A percentile compares a stretch with the other conserved stretches of the same genome.
Conservation (phyloP, 1,140 invertebrate species). For the Coenobita brevimanus region DNA sequence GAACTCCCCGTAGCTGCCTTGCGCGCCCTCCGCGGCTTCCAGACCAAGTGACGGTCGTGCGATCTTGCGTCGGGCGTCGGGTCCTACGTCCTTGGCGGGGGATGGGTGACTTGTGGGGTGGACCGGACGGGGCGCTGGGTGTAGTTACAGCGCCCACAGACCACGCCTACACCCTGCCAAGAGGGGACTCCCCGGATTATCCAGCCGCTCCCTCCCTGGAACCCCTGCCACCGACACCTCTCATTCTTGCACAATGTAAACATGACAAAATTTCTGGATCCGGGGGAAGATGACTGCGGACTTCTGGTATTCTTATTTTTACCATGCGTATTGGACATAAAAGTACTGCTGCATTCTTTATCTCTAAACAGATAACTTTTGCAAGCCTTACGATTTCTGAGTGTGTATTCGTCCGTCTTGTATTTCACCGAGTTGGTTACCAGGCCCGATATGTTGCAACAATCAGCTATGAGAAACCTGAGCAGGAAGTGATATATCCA, state of each 20-base stretch:
- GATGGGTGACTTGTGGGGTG: conserved; percentile 35
- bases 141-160: conserved; percentile 33
- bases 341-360: no score
- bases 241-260: conserved; percentile 57
- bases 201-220: not conserved
- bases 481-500: no score
- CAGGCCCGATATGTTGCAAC: no score
- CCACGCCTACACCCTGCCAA: conserved; percentile 27
- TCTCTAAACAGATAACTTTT: no score
- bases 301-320: no score
- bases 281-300: no score
- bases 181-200: conserved; percentile 42
- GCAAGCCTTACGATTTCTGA: no score
- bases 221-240: conserved; percentile 4
- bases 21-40: conserved; percentile 59
- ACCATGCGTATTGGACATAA: no score
- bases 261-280: not conserved
- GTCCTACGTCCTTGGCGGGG: conserved; percentile 49
- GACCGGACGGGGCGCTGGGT: conserved; percentile 23
- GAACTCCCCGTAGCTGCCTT: conserved; percentile 59
- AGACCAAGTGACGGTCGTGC: conserved; percentile 51
- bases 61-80: conserved; percentile 18
- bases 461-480: no score
- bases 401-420: no score
- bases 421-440: no score